These are phyloP conservation scores for Neomorphus geoffroyi DNA, from an alignment of 2,797 vertebrate genomes.

Conservation along the genomic window DNA sequence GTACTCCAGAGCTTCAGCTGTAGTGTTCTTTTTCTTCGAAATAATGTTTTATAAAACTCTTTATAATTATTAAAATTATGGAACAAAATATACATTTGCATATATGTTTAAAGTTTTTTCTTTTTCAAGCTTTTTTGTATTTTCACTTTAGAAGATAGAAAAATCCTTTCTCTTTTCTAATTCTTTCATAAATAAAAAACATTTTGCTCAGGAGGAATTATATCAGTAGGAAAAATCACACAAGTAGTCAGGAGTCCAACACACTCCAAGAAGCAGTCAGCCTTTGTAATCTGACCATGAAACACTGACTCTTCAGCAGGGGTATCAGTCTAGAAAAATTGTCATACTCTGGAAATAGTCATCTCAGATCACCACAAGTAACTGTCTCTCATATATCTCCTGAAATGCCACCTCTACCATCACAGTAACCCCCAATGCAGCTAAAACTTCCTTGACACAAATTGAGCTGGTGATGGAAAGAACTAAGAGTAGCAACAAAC, in stretches of 20 bases:
- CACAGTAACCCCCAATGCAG: background rate
- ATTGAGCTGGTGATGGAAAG: fast-evolving
- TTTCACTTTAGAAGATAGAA: background rate
- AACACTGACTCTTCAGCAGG: background rate
- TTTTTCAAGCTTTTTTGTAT: background rate
- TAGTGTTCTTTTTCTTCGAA: background rate
- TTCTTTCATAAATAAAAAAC: background rate
- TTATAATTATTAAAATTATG: background rate
- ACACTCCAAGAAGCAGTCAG: background rate
- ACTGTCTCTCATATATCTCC: background rate
- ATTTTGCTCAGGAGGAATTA: background rate
- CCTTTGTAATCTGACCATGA: background rate
- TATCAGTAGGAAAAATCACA: background rate
- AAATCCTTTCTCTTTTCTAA: background rate
- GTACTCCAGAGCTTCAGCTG: background rate
- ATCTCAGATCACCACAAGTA: background rate
- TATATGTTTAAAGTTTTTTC: background rate
- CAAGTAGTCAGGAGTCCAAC: background rate
- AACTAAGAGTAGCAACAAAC: background rate
- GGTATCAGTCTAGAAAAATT: background rate
- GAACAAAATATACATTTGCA: background rate
- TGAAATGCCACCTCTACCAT: background rate
- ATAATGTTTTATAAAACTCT: background rate
- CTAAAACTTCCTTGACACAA: background rate
- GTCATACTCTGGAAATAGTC: background rate